These are phyloP conservation scores for Popillia japonica DNA, from an alignment of 1,140 invertebrate genomes.

Conservation along the genomic window DNA sequence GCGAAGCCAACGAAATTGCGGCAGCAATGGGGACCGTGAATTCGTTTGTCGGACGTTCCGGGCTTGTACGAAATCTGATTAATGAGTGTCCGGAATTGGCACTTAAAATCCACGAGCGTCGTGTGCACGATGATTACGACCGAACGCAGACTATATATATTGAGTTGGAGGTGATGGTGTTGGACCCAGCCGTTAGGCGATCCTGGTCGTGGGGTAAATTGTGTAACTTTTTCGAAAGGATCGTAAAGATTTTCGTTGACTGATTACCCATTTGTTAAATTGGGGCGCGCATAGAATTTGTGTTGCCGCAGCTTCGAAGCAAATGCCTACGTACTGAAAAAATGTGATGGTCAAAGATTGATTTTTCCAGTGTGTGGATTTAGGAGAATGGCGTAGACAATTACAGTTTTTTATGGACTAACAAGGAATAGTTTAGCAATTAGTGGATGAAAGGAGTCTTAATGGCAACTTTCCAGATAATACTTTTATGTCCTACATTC, in stretches of 20 bases:
- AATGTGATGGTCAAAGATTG: neutral
- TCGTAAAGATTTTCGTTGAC: neutral
- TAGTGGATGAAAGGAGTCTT: too few relatives aligned
- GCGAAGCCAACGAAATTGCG: neutral
- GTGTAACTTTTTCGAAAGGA: neutral
- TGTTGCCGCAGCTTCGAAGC: neutral
- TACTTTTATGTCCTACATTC: too few relatives aligned
- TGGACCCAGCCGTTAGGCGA: neutral
- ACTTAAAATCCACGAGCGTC: neutral
- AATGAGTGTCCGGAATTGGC: constrained; percentile 13
- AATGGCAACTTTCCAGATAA: too few relatives aligned
- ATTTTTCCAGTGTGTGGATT: neutral
- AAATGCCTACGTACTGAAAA: too few relatives aligned
- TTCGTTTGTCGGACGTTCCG: neutral
- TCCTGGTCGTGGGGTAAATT: neutral
- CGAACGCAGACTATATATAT: neutral
- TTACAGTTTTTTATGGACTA: too few relatives aligned
- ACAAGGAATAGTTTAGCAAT: too few relatives aligned
- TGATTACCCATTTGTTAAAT: neutral
- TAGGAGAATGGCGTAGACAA: too few relatives aligned
- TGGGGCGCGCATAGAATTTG: neutral
- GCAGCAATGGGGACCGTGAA: neutral
- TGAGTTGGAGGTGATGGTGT: neutral
- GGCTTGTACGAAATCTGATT: neutral
- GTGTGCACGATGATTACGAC: neutral